Conservation (phyloP, 2,888 invertebrate species). For the Monopis laevigella region DNA sequence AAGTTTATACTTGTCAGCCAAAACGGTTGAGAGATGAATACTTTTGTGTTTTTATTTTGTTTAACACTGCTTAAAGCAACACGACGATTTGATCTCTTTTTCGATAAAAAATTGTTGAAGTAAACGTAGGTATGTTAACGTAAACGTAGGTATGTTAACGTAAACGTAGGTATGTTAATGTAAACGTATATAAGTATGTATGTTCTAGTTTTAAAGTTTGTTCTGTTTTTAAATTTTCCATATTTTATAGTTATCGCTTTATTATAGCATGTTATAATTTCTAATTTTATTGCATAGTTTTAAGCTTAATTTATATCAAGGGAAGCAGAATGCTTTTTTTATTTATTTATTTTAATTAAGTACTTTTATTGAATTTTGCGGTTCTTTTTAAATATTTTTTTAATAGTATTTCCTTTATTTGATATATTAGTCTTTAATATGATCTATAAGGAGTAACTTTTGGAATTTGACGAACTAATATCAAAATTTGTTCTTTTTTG, state of each 20-base stretch:
- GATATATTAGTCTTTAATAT: conserved; percentile 4
- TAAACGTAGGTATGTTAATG: conserved; percentile 34
- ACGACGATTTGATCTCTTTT: conserved; percentile 49
- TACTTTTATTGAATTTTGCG: not conserved
- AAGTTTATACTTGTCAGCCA: no score
- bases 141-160: conserved; percentile 58
- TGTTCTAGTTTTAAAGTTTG: not conserved
- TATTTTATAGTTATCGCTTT: no score
- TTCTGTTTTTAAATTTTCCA: not conserved
- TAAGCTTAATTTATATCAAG: not conserved
- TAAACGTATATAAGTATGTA: not conserved
- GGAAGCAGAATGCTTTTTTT: not conserved
- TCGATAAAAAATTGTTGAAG: conserved; percentile 53
- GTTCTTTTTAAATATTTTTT: not conserved
- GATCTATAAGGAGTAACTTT: conserved; percentile 4
- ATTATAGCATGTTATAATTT: conserved; percentile 1
- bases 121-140: conserved; percentile 58
- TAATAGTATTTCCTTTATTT: conserved; percentile 1
- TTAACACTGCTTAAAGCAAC: conserved; percentile 53
- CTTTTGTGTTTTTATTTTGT: conserved; percentile 26
- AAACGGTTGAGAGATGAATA: no score
- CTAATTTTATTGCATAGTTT: not conserved
- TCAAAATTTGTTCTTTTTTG: not conserved
- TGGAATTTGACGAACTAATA: conserved; percentile 1
- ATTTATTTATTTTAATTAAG: not conserved